These are phyloP conservation scores for Pyrochroa serraticornis DNA, from an alignment of 2,888 invertebrate genomes.

Conservation along the genomic window DNA sequence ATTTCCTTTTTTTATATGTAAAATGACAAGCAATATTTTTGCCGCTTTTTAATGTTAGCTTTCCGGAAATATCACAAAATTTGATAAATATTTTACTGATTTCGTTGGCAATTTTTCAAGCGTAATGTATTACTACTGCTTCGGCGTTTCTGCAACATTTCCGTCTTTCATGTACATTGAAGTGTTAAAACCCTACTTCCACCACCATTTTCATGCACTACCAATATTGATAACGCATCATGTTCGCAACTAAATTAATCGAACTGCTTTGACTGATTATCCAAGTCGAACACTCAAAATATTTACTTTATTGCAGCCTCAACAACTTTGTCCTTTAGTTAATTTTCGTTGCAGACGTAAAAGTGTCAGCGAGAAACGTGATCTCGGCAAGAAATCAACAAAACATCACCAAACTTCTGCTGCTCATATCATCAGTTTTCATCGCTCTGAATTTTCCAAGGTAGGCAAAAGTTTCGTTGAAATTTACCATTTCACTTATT, in stretches of 20 bases:
- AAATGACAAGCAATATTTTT: too few species aligned
- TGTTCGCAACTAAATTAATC: background rate
- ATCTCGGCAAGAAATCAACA: slow-evolving; percentile 61
- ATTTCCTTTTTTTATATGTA: too few species aligned
- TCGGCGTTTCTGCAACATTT: too few species aligned
- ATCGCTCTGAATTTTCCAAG: slow-evolving; percentile 68
- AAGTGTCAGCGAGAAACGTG: slow-evolving; percentile 57
- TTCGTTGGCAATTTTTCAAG: too few species aligned
- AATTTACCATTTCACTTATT: too few species aligned
- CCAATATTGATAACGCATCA: background rate
- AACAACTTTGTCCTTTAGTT: background rate
- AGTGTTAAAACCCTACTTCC: background rate
- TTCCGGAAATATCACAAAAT: too few species aligned
- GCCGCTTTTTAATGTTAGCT: too few species aligned
- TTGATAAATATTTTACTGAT: too few species aligned
- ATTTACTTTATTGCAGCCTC: background rate
- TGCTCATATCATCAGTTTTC: slow-evolving; percentile 70
- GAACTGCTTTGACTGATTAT: background rate
- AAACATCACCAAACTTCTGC: slow-evolving; percentile 70
- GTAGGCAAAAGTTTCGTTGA: too few species aligned
- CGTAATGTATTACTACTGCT: too few species aligned
- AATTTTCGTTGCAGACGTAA: slow-evolving; percentile 54
- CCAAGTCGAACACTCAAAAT: background rate
- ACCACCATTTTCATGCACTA: too few species aligned
- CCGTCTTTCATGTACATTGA: too few species aligned